These are phyloP conservation scores for Passer domesticus DNA, from an alignment of 2,113 vertebrate species.

Conservation along the genomic window DNA sequence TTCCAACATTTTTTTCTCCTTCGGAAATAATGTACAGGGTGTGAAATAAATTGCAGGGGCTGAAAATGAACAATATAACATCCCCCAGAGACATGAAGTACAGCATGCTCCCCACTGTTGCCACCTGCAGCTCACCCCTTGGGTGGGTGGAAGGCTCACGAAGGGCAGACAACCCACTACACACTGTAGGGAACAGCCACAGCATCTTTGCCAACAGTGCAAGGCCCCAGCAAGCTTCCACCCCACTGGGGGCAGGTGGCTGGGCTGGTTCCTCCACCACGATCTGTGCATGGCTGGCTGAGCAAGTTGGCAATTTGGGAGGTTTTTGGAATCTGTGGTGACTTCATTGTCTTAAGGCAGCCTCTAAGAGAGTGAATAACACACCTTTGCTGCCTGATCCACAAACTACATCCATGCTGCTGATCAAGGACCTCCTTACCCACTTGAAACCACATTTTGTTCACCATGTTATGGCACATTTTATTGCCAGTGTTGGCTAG, in stretches of 20 bases:
- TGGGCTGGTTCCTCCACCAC: background rate
- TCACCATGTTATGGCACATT: background rate
- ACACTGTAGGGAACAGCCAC: background rate
- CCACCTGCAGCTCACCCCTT: background rate
- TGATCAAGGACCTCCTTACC: background rate
- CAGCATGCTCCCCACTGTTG: background rate
- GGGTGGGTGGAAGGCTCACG: fast-evolving
- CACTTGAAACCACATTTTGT: background rate
- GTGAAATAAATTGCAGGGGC: background rate
- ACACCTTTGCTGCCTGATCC: background rate
- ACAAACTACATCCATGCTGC: background rate
- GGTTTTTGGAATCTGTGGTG: fast-evolving
- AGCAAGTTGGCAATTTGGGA: background rate
- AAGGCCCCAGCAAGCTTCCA: background rate
- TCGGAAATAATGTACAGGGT: background rate
- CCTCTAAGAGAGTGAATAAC: background rate
- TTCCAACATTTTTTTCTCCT: background rate
- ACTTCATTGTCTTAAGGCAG: background rate
- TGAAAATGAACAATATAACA: background rate
- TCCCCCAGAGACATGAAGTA: background rate
- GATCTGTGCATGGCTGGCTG: background rate
- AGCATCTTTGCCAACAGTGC: background rate
- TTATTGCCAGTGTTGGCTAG: fast-evolving
- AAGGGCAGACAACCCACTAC: background rate
- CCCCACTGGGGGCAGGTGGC: background rate